Evolutionary conservation across 2,888 invertebrate species (phyloP).

Genomic region (Proisotoma minuta): DNA sequence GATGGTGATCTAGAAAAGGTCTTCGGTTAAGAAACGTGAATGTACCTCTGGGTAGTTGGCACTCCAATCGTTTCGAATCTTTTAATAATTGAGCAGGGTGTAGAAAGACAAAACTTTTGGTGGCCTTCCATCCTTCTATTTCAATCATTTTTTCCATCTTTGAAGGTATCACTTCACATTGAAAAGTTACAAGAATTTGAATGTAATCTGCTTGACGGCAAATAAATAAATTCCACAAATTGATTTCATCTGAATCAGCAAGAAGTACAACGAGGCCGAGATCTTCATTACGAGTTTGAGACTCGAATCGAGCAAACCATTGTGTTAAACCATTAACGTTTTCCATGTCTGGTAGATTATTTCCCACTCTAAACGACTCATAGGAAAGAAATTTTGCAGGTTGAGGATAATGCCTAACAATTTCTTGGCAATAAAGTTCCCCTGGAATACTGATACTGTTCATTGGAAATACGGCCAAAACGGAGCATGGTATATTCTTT

Average conservation of each 20-base stretch:
- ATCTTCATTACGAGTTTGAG: too few relatives aligned
- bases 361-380: not conserved
- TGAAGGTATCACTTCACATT: conserved; percentile 1
- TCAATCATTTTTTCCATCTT: conserved; percentile 5
- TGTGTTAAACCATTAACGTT: not conserved
- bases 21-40: conserved; percentile 18
- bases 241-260: not conserved
- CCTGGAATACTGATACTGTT: conserved; percentile 20
- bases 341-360: not conserved
- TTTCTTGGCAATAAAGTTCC: conserved; percentile 28
- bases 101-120: conserved; percentile 6
- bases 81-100: not conserved
- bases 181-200: conserved; percentile 17
- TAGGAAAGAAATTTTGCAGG: not conserved
- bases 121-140: conserved; percentile 9
- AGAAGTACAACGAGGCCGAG: conserved; percentile 3
- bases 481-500: not conserved
- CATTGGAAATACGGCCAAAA: conserved; percentile 18
- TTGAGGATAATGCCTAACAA: conserved; percentile 13
- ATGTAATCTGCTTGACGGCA: conserved; percentile 21
- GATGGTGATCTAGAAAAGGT: conserved; percentile 27
- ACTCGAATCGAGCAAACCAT: not conserved
- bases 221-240: conserved; percentile 20
- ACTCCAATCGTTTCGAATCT: not conserved
- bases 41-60: conserved; percentile 21